Conservation (phyloP, 2,113 vertebrate genomes). For the Camelus dromedarius region DNA sequence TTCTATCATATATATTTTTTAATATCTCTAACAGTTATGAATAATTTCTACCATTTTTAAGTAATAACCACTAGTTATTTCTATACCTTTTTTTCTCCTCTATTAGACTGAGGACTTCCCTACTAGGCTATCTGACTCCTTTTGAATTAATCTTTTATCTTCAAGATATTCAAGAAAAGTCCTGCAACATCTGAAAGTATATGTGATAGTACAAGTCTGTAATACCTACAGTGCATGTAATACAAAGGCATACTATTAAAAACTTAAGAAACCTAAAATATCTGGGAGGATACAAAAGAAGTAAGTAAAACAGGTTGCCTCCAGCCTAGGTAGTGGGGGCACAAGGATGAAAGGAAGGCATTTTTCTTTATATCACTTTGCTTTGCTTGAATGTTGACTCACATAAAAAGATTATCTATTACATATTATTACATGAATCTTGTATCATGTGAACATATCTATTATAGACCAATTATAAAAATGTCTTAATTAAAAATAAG, state of each 20-base stretch:
- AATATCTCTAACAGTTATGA: background rate
- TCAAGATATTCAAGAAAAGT: background rate
- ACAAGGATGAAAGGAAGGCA: constrained; percentile 34
- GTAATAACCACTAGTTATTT: constrained; percentile 1
- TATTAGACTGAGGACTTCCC: background rate
- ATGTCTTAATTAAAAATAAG: constrained; percentile 33
- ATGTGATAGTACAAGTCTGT: background rate
- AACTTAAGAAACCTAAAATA: constrained; percentile 34
- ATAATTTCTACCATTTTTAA: background rate
- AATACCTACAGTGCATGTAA: background rate
- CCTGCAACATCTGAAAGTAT: background rate
- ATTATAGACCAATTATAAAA: constrained; percentile 12
- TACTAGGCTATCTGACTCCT: background rate
- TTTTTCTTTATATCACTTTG: background rate
- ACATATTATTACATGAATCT: background rate
- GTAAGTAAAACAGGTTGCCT: background rate
- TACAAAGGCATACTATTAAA: constrained; percentile 42
- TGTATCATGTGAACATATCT: background rate
- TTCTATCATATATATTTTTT: background rate
- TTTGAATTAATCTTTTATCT: constrained; percentile 47
- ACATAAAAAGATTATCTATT: background rate
- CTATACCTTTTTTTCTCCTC: background rate
- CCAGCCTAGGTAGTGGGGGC: background rate
- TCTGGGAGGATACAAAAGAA: constrained; percentile 31
- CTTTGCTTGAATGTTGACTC: constrained; percentile 30